Evolutionary conservation across 2,888 invertebrate genomes (phyloP), one percentile per base, ranked within the genome.

Genomic region (Cyclophora punctaria): DNA sequence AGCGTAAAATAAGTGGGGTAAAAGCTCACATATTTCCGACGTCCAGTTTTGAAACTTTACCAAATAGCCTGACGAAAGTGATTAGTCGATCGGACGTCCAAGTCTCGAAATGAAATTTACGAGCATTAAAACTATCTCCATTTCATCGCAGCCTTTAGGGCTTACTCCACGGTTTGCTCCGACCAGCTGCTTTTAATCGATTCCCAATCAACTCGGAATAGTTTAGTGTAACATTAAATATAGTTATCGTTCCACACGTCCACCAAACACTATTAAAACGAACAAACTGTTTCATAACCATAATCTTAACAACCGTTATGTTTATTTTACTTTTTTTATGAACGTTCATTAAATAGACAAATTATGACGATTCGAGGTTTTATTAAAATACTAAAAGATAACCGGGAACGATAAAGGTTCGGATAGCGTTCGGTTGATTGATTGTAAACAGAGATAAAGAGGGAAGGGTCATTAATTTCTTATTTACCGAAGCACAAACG

Each of bases 111-210:
- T 75, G 66, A 83, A 85, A 86, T 85, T 86, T 85, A 84, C 78
- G 83, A 78, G 79, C 80, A 80, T 86, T 84, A 85, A 83, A 86
- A 86, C 86, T 86, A 86, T 83, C 80, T 85, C 78, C 73, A 78
- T 80, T 84, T 77, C 79, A 82, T 80, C 79, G 75, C 60, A 66
- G 71, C 73, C 74, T 77, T 67, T 71, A 75, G 75, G 75, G 77
- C 71, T 78, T 73, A 70, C 71, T 68, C 70, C 66, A 55, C 68
- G 73, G 67, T 66, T 74, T 70, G 62, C 67, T 60, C 59, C 69
- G 68, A 67, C 71, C 83, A 83, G 81, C 81, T 83, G 83, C 69
- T 69, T 79, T 76, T 82, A 85, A 84, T 85, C 81, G 83, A 81
- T 80, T 83, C 77, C 83, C 81, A 82, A 85, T 86, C 83, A 81